Percentiles rank a stretch among this genome's conserved stretches.
These are phyloP conservation scores for Phrynocephalus vlangalii DNA, from an alignment of 2,797 vertebrate species.

Conservation along the genomic window DNA sequence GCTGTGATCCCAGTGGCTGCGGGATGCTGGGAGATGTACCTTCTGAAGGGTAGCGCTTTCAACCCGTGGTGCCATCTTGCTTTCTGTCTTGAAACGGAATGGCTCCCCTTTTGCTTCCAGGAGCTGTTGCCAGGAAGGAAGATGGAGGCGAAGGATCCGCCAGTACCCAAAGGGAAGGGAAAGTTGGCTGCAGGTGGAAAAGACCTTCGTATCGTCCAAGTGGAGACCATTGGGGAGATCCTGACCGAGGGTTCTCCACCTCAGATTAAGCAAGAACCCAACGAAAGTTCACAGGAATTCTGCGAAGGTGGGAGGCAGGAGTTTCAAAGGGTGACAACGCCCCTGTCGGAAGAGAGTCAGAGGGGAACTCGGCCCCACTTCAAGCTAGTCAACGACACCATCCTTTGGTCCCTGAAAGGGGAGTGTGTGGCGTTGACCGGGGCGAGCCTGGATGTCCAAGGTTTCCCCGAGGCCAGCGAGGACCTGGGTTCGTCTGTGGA, in stretches of 20 bases:
- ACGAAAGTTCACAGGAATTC: neutral
- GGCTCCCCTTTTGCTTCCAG: neutral
- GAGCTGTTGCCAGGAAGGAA: neutral
- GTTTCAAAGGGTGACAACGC: neutral
- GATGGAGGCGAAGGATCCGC: neutral
- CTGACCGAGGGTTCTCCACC: neutral
- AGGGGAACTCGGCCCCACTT: neutral
- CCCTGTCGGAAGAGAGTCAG: neutral
- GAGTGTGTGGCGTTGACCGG: neutral
- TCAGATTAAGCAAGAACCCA: conserved; percentile 33
- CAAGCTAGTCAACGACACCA: neutral
- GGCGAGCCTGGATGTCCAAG: neutral
- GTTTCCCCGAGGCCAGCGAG: no score
- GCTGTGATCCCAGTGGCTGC: no score
- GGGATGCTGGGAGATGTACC: no score
- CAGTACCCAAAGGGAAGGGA: neutral
- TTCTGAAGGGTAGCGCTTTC: no score
- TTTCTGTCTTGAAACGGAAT: neutral
- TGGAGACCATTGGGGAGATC: neutral
- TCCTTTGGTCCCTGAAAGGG: neutral
- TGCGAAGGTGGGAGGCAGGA: neutral
- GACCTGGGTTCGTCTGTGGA: neutral
- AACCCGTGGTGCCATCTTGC: neutral
- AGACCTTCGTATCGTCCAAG: conserved; percentile 12
- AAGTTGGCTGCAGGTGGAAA: neutral